Conservation (phyloP, 2,888 invertebrate genomes). For the Ophion slaviceki region DNA sequence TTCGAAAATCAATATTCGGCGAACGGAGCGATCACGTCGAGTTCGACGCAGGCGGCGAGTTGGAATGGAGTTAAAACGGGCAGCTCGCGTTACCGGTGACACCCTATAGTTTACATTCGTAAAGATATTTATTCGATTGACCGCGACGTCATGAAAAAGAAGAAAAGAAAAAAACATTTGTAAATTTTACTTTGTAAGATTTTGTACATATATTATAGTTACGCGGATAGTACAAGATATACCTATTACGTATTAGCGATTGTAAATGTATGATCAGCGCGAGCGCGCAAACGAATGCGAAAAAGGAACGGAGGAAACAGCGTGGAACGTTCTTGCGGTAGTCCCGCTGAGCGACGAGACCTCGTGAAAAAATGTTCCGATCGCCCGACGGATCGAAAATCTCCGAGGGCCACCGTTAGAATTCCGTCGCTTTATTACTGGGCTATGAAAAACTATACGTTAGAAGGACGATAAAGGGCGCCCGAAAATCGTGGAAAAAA, state of each 20-base stretch:
- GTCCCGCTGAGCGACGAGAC: constrained; percentile 28
- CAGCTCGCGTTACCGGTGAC: constrained; percentile 41
- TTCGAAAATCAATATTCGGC: neutral
- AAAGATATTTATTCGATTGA: constrained; percentile 78
- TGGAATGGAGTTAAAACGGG: neutral
- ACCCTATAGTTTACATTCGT: constrained; percentile 65
- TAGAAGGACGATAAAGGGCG: neutral
- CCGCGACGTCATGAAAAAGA: constrained; percentile 74
- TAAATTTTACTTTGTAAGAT: constrained; percentile 84
- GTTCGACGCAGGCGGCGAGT: neutral
- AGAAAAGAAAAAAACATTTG: constrained; percentile 76
- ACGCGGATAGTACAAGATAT: constrained; percentile 76
- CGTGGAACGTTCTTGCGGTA: constrained; percentile 16
- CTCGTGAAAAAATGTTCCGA: constrained; percentile 34
- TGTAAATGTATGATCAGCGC: constrained; percentile 66
- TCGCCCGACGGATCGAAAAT: constrained; percentile 33
- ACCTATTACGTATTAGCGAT: constrained; percentile 68
- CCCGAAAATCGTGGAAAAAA: neutral
- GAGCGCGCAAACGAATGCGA: constrained; percentile 29
- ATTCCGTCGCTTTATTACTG: constrained; percentile 43
- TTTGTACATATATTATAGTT: constrained; percentile 83
- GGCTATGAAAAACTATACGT: constrained; percentile 51
- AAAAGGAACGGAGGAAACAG: constrained; percentile 15
- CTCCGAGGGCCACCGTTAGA: constrained; percentile 30
- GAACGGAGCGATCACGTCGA: neutral